phyloP scores from a whole-genome alignment of 2,888 invertebrate genomes.

The Thumatha senex region DNA sequence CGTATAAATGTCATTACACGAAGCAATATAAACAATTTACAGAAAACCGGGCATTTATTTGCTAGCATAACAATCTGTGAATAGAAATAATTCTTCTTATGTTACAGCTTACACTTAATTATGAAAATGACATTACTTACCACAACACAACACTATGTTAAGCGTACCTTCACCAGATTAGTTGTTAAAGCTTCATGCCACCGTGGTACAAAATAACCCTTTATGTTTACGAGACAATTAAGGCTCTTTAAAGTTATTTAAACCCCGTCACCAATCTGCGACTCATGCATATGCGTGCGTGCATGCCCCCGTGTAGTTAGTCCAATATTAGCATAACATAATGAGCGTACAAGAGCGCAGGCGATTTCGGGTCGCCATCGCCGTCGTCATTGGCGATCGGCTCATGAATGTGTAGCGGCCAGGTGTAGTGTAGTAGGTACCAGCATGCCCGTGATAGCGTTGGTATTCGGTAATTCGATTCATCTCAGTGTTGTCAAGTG shows the following conservation, averaged over 20 bases:
- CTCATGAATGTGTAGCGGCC: conserved; percentile 8
- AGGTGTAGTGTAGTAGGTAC: neutral
- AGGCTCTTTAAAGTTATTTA: neutral
- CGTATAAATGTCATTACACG: too few species aligned
- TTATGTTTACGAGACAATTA: conserved; percentile 1
- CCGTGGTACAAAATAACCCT: conserved; percentile 1
- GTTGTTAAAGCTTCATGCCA: neutral
- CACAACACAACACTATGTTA: neutral
- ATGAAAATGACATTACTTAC: neutral
- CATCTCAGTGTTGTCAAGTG: neutral
- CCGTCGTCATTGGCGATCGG: neutral
- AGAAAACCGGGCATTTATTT: too few species aligned
- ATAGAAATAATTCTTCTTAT: too few species aligned
- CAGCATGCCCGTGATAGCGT: too few species aligned
- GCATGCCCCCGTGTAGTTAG: neutral
- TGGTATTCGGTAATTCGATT: neutral
- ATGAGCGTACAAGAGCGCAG: conserved; percentile 18
- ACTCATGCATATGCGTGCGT: neutral
- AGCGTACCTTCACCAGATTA: neutral
- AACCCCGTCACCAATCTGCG: neutral
- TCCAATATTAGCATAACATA: conserved; percentile 22
- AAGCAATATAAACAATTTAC: too few species aligned
- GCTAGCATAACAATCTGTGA: too few species aligned
- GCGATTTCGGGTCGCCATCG: conserved; percentile 5
- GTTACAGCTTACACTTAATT: neutral